Conservation (phyloP, 2,797 vertebrate species). For the Takifugu rubripes region DNA sequence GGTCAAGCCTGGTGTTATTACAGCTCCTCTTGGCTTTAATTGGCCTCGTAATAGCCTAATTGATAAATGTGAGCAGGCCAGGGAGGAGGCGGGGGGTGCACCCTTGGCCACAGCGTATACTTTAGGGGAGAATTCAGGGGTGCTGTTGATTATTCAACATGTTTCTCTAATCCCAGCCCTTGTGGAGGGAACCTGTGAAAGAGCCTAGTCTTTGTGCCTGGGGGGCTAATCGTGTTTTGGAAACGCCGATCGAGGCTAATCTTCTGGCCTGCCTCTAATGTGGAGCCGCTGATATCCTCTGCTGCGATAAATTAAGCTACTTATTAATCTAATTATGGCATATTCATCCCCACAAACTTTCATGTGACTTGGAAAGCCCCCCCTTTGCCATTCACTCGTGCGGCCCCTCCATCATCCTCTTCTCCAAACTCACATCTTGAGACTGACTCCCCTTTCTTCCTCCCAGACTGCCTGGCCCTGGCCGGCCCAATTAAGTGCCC, state of each 20-base stretch:
- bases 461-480: conserved; percentile 83
- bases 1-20: conserved; percentile 32
- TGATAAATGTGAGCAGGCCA: conserved; percentile 61
- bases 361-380: conserved; percentile 96
- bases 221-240: conserved; percentile 95
- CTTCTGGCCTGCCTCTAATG: conserved; percentile 93
- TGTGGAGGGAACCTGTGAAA: conserved; percentile 83
- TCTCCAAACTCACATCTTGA: conserved; percentile 59
- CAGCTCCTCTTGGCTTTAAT: conserved; percentile 56
- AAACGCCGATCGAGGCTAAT: conserved; percentile 91
- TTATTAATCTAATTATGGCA: conserved; percentile 99
- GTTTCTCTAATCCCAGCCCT: conserved; percentile 78
- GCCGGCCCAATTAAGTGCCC: conserved; percentile 92
- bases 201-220: conserved; percentile 82
- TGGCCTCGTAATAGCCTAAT: conserved; percentile 55
- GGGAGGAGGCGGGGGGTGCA: conserved; percentile 30
- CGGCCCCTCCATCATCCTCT: conserved; percentile 67
- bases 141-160: conserved; percentile 78
- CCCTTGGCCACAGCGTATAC: conserved; percentile 59
- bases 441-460: conserved; percentile 64
- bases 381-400: conserved; percentile 83
- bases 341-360: conserved; percentile 97
- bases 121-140: conserved; percentile 65
- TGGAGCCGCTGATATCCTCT: conserved; percentile 96
- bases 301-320: conserved; percentile 99